Evolutionary conservation across 2,113 vertebrate species (phyloP), one percentile per base, ranked within the genome.

Genomic region (Phodopus roborovskii): DNA sequence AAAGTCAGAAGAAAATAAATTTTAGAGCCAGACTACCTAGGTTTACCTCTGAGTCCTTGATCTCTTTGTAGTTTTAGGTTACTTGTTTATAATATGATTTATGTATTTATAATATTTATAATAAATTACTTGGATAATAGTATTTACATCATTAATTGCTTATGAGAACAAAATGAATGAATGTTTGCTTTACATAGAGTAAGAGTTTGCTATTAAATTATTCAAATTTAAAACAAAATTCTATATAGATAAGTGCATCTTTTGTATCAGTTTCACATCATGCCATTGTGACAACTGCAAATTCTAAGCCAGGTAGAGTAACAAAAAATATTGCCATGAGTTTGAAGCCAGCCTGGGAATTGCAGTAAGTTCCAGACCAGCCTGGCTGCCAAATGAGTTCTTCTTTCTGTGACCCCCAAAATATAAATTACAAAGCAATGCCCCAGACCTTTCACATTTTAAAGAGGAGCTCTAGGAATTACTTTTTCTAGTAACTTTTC

Each of bases 261-360:
- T 88, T 96, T 74, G 20, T 74, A 70, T 88, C 66, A 81, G 50
- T 62, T 33, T 88, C 33, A 79, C 58, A 60, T 30, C 45, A 15
- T 64, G 48, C 3, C 50, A 64, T 75, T 95, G 50, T 96, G 84
- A 64, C 81, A 94, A 96, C 48, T 88, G 30, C 17, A 88, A 42
- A 68, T 75, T 89, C 87, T 96, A 71, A 53, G 45, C 33, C 45
- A 70, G 84, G 12, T 22, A 70, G 26, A 30, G 7, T n/a, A n/a
- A n/a, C 3, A 53, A 50, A 50, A 50, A 68, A 22, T 86, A 68
- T 33, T 68, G 58, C n/a, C 33, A 84, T 70, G 62, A 33, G 10
- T 22, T 68, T 68, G 62, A 86, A 33, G 42, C 42, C 26, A 66
- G 15, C 30, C 6, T 70, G 19, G 5, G 6, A 2, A 50, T n/a